Percentiles rank a stretch among this genome's conserved stretches.
phyloP scores from a whole-genome alignment of 2,888 invertebrate genomes.

The Drosophila pseudotalamancana region DNA sequence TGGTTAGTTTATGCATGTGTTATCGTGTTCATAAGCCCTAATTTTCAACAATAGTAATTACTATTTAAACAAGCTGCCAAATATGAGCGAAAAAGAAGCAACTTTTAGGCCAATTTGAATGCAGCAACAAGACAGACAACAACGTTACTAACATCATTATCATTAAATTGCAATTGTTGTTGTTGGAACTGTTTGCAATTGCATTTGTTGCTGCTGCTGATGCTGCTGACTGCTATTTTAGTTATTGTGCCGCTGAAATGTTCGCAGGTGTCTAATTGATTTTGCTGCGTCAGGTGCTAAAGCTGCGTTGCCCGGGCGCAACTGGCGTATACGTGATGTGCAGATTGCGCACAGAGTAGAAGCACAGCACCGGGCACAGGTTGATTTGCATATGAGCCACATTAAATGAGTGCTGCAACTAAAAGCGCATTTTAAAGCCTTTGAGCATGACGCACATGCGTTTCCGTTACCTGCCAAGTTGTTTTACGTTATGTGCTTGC shows the following conservation, averaged over 20 bases:
- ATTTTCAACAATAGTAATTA: too few relatives aligned
- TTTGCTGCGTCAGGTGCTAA: slow-evolving; percentile 51
- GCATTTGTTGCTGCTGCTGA: slow-evolving; percentile 15
- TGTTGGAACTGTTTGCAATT: slow-evolving; percentile 2
- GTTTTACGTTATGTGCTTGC: slow-evolving; percentile 59
- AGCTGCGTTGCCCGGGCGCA: slow-evolving; percentile 18
- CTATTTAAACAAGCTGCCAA: too few relatives aligned
- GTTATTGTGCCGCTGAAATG: slow-evolving; percentile 18
- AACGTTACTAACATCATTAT: slow-evolving; percentile 71
- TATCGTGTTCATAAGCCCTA: too few relatives aligned
- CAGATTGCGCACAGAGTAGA: too few relatives aligned
- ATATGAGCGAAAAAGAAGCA: too few relatives aligned
- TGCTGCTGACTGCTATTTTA: slow-evolving; percentile 6
- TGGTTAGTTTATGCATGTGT: too few relatives aligned
- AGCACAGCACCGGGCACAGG: too few relatives aligned
- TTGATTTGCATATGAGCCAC: slow-evolving; percentile 36
- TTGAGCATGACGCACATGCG: slow-evolving; percentile 60
- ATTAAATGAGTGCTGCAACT: slow-evolving; percentile 38
- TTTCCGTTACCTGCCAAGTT: slow-evolving; percentile 52
- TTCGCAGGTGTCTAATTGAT: slow-evolving; percentile 64
- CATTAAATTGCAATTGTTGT: slow-evolving; percentile 68
- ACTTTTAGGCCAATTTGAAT: too few relatives aligned
- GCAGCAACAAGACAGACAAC: slow-evolving; percentile 34
- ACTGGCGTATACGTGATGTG: slow-evolving; percentile 38
- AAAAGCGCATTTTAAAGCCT: slow-evolving; percentile 66